Base-by-base conservation (phyloP, 2,113 vertebrate species). In the Hippocampus comes region DNA sequence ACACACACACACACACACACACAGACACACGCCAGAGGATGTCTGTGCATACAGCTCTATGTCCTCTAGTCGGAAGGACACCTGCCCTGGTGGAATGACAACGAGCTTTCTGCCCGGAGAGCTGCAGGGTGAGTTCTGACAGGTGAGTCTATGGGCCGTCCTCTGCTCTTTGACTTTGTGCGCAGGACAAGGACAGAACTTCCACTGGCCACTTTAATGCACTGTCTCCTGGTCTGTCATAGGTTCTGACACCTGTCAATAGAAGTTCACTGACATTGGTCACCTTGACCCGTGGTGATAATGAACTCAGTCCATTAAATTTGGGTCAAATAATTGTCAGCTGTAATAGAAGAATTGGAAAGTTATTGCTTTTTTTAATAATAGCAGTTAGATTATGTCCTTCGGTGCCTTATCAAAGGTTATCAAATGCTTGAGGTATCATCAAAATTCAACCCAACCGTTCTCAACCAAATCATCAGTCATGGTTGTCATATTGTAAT, bases 211-310 rank as follows among this genome's bases (percentile, higher is more conserved):
- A 66, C 75, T 82, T 82, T 67, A 68, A 70, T 63, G 46, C 72
- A 60, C 30, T 63, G 69, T 79, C 82, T 74, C 82, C 70, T 75
- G 38, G 46, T 51, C 73, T 74, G 55, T 85, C 76, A 86, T 65
- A 68, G 69, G 68, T 25, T 63, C 66, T 66, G 83, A 87, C 88
- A 86, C 80, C 75, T 84, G 82, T 82, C 87, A 87, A 69, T 89
- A 84, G 70, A 78, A 70, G 80, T 59, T 55, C 75, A 71, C 60
- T 53, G 70, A 73, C 69, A 76, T 77, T 80, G 85, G 79, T 68
- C 77, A 53, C 49, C 14, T 4, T 34, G 51, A 72, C 70, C 76
- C 68, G 53, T 49, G 72, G 67, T 70, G 70, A 74, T 80, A 73
- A 85, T 87, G 75, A 74, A 84, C 86, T 82, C 57, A 74, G 78